Evolutionary conservation across 1,140 invertebrate species (phyloP).

Genomic region (Trissolcus basalis): DNA sequence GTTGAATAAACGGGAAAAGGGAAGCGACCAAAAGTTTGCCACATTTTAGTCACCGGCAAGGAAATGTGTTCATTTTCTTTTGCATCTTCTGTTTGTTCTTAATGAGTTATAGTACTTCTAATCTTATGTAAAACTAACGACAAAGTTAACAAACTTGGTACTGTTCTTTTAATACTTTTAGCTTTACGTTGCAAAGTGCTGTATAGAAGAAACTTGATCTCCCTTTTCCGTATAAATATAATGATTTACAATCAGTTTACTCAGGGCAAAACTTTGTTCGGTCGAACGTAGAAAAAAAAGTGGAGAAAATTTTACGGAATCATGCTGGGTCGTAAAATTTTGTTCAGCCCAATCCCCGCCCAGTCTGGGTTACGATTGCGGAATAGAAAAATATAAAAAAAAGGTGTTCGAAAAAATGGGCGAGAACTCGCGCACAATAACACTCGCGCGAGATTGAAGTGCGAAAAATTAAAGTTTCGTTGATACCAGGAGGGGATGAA

Average conservation of each 20-base stretch:
- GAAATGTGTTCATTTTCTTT: slow-evolving; percentile 50
- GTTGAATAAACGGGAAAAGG: background rate
- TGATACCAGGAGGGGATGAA: slow-evolving; percentile 8
- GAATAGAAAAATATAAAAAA: no score
- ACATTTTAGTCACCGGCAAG: slow-evolving; percentile 23
- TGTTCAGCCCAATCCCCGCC: no score
- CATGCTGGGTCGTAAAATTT: background rate
- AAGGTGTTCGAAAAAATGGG: no score
- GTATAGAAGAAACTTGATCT: slow-evolving; percentile 55
- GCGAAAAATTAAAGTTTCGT: slow-evolving; percentile 11
- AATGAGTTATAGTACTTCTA: slow-evolving; percentile 59
- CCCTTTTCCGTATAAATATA: slow-evolving; percentile 55
- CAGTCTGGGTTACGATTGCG: no score
- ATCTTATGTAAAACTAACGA: slow-evolving; percentile 59
- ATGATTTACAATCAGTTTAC: slow-evolving; percentile 54
- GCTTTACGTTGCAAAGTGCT: slow-evolving; percentile 45
- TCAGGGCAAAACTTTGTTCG: slow-evolving; percentile 44
- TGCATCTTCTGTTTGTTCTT: slow-evolving; percentile 52
- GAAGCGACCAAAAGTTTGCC: slow-evolving; percentile 25
- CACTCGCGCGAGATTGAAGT: no score
- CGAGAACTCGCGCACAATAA: no score
- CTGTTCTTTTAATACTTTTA: slow-evolving; percentile 57
- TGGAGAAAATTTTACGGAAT: background rate
- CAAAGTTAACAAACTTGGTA: slow-evolving; percentile 45
- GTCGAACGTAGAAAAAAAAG: slow-evolving; percentile 24